Percentiles rank a stretch among this genome's conserved stretches.
Evolutionary conservation across 1,140 invertebrate genomes (phyloP).

Genomic region (Brevipalpus yothersi): DNA sequence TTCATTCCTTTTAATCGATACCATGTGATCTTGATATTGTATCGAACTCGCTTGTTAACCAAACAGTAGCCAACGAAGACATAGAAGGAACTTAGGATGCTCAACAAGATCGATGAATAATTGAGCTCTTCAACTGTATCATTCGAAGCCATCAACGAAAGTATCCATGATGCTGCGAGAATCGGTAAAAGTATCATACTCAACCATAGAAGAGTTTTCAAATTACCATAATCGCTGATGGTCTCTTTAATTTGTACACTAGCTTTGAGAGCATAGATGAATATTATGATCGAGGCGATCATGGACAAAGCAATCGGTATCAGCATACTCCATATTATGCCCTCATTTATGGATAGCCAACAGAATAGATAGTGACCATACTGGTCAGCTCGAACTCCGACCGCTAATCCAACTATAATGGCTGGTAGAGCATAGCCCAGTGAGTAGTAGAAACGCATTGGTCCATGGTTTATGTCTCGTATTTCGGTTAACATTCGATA

Average conservation of each 20-base stretch:
- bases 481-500: conserved; percentile 86
- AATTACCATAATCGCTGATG: conserved; percentile 63
- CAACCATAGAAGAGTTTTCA: conserved; percentile 59
- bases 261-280: conserved; percentile 58
- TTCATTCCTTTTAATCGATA: conserved; percentile 50
- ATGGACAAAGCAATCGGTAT: conserved; percentile 52
- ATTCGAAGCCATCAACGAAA: conserved; percentile 50
- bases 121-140: conserved; percentile 43
- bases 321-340: conserved; percentile 68
- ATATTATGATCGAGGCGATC: conserved; percentile 36
- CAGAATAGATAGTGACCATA: conserved; percentile 82
- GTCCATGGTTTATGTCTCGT: conserved; percentile 81
- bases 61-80: conserved; percentile 58
- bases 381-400: conserved; percentile 76
- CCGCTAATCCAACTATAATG: conserved; percentile 62
- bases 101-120: conserved; percentile 40
- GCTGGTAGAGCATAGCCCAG: conserved; percentile 82
- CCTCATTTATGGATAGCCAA: conserved; percentile 78
- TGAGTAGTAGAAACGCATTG: conserved; percentile 80
- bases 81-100: conserved; percentile 40
- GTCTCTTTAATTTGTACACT: conserved; percentile 74
- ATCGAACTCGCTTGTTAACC: conserved; percentile 34
- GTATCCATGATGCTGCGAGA: conserved; percentile 47
- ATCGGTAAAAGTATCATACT: conserved; percentile 50
- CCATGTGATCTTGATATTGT: conserved; percentile 18